These are phyloP conservation scores for Stenodema calcarata DNA, from an alignment of 2,888 invertebrate species.

Conservation along the genomic window DNA sequence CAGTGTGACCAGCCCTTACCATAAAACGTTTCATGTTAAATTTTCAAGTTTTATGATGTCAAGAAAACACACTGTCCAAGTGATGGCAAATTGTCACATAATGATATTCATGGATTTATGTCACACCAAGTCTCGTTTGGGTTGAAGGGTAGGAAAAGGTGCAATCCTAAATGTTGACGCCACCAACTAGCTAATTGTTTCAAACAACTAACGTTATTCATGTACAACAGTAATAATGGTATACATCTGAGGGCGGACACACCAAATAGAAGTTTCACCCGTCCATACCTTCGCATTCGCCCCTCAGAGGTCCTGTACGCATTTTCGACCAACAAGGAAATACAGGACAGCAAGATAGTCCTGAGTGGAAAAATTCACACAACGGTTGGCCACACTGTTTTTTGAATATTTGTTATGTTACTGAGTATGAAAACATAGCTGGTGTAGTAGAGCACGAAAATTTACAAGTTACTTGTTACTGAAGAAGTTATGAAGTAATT, in stretches of 20 bases:
- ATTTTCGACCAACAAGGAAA: slow-evolving; percentile 8
- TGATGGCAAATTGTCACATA: no score
- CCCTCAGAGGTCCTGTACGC: slow-evolving; percentile 26
- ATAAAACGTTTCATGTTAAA: no score
- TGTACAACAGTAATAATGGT: not conserved
- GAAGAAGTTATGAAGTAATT: no score
- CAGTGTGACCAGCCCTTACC: not conserved
- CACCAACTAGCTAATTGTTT: not conserved
- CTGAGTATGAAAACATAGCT: no score
- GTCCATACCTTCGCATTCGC: slow-evolving; percentile 16
- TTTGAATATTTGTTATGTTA: not conserved
- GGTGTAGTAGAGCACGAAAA: no score
- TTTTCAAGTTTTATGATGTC: no score
- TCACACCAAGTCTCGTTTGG: not conserved
- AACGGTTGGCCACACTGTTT: not conserved
- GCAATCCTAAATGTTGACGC: not conserved
- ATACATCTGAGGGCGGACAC: not conserved
- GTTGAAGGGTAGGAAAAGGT: not conserved
- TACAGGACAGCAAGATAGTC: not conserved
- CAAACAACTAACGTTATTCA: not conserved
- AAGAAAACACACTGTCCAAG: no score
- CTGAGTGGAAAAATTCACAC: not conserved
- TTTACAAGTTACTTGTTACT: no score
- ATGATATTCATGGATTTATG: no score
- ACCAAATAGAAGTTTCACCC: not conserved